Conservation (phyloP, 1,140 invertebrate genomes). For the Drosophila orena region DNA sequence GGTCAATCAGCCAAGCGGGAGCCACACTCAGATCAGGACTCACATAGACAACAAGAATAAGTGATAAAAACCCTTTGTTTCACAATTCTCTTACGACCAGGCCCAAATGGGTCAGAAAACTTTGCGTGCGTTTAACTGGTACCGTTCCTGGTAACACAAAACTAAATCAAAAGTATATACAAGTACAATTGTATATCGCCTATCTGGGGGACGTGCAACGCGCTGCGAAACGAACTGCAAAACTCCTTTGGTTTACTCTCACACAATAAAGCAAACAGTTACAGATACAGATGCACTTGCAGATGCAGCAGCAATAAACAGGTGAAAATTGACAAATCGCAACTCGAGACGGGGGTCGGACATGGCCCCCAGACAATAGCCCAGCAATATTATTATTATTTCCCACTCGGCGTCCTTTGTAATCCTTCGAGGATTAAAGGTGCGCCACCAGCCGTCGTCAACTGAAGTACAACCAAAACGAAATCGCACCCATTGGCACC, state of each 20-base stretch:
- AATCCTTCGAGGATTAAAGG: conserved; percentile 72
- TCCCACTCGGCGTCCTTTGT: conserved; percentile 70
- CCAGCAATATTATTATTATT: conserved; percentile 84
- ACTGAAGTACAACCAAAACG: conserved; percentile 77
- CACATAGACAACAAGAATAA: conserved; percentile 67
- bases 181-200: not conserved
- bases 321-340: conserved; percentile 69
- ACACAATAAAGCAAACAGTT: conserved; percentile 49
- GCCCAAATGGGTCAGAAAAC: conserved; percentile 42
- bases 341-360: conserved; percentile 54
- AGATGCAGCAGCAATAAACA: conserved; percentile 68
- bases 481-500: conserved; percentile 65
- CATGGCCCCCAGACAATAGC: conserved; percentile 73
- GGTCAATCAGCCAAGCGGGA: conserved; percentile 15
- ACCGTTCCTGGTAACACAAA: conserved; percentile 46
- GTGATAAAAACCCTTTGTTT: conserved; percentile 79
- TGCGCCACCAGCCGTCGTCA: conserved; percentile 57
- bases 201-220: conserved; percentile 26
- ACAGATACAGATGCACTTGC: conserved; percentile 53
- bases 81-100: conserved; percentile 64
- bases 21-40: conserved; percentile 19
- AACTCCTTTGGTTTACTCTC: conserved; percentile 78
- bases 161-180: not conserved
- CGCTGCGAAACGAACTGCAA: conserved; percentile 49
- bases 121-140: conserved; percentile 77